Evolutionary conservation across 2,797 vertebrate genomes (phyloP).

Genomic region (Pantherophis vulpinus): DNA sequence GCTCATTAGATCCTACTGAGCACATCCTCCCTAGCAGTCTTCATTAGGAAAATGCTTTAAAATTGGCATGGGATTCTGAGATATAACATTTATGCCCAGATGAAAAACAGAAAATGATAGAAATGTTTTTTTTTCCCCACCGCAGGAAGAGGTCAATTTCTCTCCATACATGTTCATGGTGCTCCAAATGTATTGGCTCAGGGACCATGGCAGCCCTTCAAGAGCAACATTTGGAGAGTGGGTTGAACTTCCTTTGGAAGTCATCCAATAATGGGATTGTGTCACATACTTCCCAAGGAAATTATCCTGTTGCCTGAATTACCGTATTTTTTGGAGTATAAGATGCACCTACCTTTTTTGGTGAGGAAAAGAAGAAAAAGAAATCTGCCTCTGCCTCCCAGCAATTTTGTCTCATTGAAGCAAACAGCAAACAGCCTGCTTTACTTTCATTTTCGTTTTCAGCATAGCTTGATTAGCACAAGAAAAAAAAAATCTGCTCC

Average conservation of each 20-base stretch:
- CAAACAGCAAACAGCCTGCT: too few relatives aligned
- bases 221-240: conserved; percentile 23
- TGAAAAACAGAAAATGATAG: neutral
- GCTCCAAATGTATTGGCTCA: neutral
- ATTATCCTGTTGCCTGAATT: conserved; percentile 13
- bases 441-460: too few relatives aligned
- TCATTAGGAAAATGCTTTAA: neutral
- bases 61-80: neutral
- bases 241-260: conserved; percentile 8
- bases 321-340: too few relatives aligned
- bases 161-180: conserved; percentile 5
- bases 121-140: accelerated
- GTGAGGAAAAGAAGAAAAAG: too few relatives aligned
- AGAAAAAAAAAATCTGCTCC: too few relatives aligned
- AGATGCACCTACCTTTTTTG: too few relatives aligned
- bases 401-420: too few relatives aligned
- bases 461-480: too few relatives aligned
- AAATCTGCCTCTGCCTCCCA: too few relatives aligned
- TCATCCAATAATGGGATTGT: neutral
- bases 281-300: neutral
- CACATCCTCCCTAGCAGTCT: neutral
- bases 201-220: neutral
- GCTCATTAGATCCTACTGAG: neutral
- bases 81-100: neutral
- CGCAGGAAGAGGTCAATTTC: conserved; percentile 1